Base-by-base conservation (phyloP, 2,888 invertebrate genomes). In the Andrena hattorfiana region DNA sequence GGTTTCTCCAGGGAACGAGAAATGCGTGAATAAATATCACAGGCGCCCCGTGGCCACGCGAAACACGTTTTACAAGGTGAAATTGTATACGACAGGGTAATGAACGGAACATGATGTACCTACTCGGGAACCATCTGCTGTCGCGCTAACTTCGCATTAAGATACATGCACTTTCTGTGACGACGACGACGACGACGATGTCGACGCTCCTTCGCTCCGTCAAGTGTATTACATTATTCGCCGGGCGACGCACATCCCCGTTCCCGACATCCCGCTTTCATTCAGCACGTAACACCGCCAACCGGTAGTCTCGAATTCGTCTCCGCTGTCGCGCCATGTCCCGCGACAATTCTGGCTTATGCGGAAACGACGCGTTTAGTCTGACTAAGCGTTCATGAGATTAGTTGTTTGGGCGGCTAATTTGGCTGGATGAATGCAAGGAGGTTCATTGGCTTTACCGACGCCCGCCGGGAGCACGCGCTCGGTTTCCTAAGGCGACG, bases 191-290 rank as follows among this genome's bases (percentile, higher is more conserved):
- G 67, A 48, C 48, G 28, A 2, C 60, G 32, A 23, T 56, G 63
- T 59, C 42, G 35, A 4, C 8, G 35, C 62, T 13, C 48, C 69
- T 48, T 51, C 32, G 56, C 28, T 56, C 7, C 28, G 8, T 28
- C 56, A 30, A 60, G 28, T 35, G 63, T 32, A 64, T 71, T 74
- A 74, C 62, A 63, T 79, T 76, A 84, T 73, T 79, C 66, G 72
- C 7, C 35, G 76, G 56, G 48, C 48, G 64, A 82, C 67, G 75
- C 81, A 51, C 76, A 77, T 56, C 68, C 72, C 78, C 76, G 66
- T 63, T 70, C 72, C 77, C 28, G 70, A 48, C 70, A 70, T 49
- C 62, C 56, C 68, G 67, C 63, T 80, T 83, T 83, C 84, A 79
- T 83, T 84, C 83, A 49, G 51, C 71, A 51, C 73, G 74, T 75